These are phyloP conservation scores for Stegostoma tigrinum DNA, from an alignment of 2,113 vertebrate genomes.

Conservation along the genomic window DNA sequence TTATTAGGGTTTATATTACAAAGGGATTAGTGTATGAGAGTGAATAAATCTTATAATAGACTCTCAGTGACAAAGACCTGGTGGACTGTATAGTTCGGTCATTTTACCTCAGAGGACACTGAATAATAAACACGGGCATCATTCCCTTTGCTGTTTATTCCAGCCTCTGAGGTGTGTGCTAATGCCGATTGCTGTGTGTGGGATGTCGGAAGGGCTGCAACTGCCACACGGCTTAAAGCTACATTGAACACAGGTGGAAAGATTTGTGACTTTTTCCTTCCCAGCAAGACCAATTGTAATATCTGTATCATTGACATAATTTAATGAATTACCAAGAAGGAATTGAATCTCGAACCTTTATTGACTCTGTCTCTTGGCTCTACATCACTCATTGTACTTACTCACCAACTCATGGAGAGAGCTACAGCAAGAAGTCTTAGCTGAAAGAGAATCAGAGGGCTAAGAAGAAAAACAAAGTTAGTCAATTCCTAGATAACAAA, in stretches of 20 bases:
- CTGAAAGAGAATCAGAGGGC: neutral
- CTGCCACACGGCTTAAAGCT: too few species aligned
- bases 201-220: too few species aligned
- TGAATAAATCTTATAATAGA: neutral
- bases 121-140: neutral
- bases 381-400: neutral
- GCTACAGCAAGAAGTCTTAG: neutral
- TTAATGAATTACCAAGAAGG: neutral
- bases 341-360: too few species aligned
- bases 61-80: neutral
- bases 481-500: too few species aligned
- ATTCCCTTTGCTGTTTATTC: too few species aligned
- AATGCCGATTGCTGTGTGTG: too few species aligned
- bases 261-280: neutral
- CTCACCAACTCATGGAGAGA: neutral
- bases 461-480: neutral
- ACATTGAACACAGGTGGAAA: neutral
- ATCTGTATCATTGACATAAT: neutral
- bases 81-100: neutral
- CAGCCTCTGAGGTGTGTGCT: too few species aligned
- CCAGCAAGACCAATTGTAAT: neutral
- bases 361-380: neutral
- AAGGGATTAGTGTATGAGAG: neutral
- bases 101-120: neutral
- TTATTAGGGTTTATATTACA: neutral